Evolutionary conservation across 2,888 invertebrate genomes (phyloP).

Genomic region (Noctua janthe): DNA sequence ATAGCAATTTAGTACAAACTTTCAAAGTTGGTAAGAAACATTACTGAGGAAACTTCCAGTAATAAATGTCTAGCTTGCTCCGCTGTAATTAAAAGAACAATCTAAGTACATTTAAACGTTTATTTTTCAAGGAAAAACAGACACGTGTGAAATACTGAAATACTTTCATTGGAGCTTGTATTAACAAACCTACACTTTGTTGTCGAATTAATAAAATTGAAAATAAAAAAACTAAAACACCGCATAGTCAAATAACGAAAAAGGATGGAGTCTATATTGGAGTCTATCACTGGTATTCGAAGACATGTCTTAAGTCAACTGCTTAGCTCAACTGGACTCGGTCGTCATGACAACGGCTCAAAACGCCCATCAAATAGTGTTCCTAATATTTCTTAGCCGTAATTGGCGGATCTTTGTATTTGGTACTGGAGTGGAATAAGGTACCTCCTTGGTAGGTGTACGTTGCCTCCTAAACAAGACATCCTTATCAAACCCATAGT

Average conservation of each 20-base stretch:
- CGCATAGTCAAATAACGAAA: not conserved
- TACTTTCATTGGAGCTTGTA: not conserved
- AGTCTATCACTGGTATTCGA: not conserved
- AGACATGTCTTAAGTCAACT: not conserved
- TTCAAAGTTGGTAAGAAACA: constrained; percentile 36
- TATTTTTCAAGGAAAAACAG: not conserved
- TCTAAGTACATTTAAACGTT: constrained; percentile 6
- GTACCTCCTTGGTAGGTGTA: not conserved
- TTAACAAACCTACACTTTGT: not conserved
- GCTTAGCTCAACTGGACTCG: not conserved
- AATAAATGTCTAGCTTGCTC: constrained; percentile 30
- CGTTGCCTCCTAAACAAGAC: not conserved
- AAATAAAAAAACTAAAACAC: not conserved
- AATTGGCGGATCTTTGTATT: not conserved
- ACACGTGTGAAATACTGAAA: not conserved
- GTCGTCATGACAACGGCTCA: not conserved
- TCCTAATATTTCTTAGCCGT: not conserved
- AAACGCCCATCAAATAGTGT: not conserved
- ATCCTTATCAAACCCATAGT: not conserved
- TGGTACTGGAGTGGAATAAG: not conserved
- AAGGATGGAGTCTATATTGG: not conserved
- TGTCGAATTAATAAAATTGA: not conserved
- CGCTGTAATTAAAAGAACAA: constrained; percentile 35
- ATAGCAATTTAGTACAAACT: constrained; percentile 38
- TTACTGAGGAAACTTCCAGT: constrained; percentile 32